Conservation (phyloP, 2,888 invertebrate species). For the Erebia palarica region DNA sequence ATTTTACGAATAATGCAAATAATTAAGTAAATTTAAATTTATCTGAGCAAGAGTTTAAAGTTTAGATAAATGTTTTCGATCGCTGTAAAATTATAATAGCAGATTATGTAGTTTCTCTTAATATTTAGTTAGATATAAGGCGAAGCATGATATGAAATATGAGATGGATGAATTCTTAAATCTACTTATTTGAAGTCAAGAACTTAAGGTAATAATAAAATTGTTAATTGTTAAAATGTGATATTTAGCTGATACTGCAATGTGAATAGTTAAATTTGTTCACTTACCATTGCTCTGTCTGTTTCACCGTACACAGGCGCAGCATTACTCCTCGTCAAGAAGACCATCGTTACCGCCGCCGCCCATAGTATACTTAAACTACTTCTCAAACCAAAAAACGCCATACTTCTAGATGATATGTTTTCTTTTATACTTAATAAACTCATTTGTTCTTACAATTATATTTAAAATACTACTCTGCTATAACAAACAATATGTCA, state of each 20-base stretch:
- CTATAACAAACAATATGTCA: slow-evolving; percentile 57
- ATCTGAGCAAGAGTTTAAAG: neutral
- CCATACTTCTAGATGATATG: slow-evolving; percentile 61
- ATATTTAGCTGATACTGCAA: slow-evolving; percentile 28
- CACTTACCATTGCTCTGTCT: slow-evolving; percentile 75
- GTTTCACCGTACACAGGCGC: slow-evolving; percentile 71
- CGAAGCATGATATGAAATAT: slow-evolving; percentile 16
- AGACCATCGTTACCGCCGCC: slow-evolving; percentile 57
- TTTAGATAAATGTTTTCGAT: neutral
- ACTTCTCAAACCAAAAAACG: slow-evolving; percentile 60
- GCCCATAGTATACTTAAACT: slow-evolving; percentile 68
- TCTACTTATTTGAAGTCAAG: neutral
- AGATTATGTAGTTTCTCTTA: neutral
- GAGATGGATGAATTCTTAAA: slow-evolving; percentile 10
- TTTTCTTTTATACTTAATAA: slow-evolving; percentile 52
- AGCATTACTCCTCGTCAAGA: slow-evolving; percentile 66
- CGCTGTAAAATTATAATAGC: neutral
- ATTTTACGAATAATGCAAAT: too few relatives aligned
- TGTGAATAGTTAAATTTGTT: slow-evolving; percentile 16
- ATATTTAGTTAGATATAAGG: neutral
- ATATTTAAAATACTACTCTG: slow-evolving; percentile 55
- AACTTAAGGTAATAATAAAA: neutral
- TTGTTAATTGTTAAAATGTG: neutral
- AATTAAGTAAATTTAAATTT: neutral
- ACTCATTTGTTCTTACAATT: slow-evolving; percentile 63